Conservation (phyloP, 1,140 invertebrate species). For the Bombus consobrinus region DNA sequence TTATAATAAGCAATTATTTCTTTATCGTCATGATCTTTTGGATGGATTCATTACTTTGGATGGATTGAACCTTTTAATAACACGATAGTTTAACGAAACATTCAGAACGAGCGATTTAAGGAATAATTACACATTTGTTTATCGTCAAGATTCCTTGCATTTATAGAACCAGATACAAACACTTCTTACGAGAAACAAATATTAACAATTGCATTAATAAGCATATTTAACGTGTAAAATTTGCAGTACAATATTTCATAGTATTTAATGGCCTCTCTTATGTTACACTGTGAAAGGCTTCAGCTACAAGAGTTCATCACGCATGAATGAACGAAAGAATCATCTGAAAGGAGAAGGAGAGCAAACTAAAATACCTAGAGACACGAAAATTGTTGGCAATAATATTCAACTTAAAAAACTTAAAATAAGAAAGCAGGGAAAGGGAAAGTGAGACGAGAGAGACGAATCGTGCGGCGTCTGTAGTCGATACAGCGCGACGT, state of each 20-base stretch:
- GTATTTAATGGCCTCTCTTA: background rate
- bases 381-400: slow-evolving; percentile 59
- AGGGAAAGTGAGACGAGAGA: slow-evolving; percentile 7
- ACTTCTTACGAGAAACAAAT: background rate
- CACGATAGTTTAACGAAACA: too few relatives aligned
- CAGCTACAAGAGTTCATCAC: background rate
- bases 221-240: too few relatives aligned
- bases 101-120: too few relatives aligned
- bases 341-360: background rate
- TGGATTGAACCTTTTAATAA: too few relatives aligned
- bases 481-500: slow-evolving; percentile 31
- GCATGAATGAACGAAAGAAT: background rate
- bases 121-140: too few relatives aligned
- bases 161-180: background rate
- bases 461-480: slow-evolving; percentile 38
- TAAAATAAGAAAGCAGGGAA: background rate
- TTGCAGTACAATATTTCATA: background rate
- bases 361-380: background rate
- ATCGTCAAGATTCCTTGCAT: too few relatives aligned
- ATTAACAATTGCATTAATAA: too few relatives aligned
- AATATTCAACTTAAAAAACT: slow-evolving; percentile 38
- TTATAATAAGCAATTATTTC: too few relatives aligned
- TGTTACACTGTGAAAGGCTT: background rate
- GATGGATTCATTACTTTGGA: too few relatives aligned
- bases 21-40: too few relatives aligned